Base-by-base conservation (phyloP, 1,140 invertebrate genomes). In the Phthorimaea operculella region DNA sequence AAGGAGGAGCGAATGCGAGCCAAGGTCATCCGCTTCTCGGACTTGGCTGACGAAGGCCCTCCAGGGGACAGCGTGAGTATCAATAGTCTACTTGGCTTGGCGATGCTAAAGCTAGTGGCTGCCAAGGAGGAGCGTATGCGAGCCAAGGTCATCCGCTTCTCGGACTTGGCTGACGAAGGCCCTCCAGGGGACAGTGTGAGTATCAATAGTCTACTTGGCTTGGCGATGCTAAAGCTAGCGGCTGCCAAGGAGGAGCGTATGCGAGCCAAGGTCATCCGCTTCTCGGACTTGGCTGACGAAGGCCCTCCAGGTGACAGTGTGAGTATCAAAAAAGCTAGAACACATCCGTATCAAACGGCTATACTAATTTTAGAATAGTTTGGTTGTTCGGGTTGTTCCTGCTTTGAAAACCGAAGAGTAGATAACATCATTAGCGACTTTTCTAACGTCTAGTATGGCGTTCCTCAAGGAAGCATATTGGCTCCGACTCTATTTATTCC, bases 241-340 rank as follows among this genome's bases (percentile, higher is more conserved):
- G 87, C 88, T 21, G 71, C 82, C 9, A 86, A 85, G 21, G 21
- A 4, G 21, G 6, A 6, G 21, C 21, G 2, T 2, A 2, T 28
- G 21, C 21, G 21, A 28, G 21, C 21, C 21, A 28, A 28, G 21
- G 21, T 28, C 44, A 88, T 92, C 52, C 76, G 91, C 39, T 93
- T 93, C 79, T 88, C 88, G 4, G 90, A 92, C 69, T 88, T 92
- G 61, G 86, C 88, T 48, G 87, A 79, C 82, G 79, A 82, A 59
- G 77, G 77, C 34, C 81, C 81, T 8, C 81, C 81, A 0, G 81
- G 81, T 21, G 72, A 76, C 61, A 39, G 51, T 58, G 77, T 79
- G 62, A 57, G 69, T 67, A 34, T 34, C 21, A 28, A 2, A n/a
- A n/a, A n/a, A n/a, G n/a, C n/a, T n/a, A n/a, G n/a, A n/a, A n/a